Conservation (phyloP, 2,113 vertebrate species). For the Taxidea taxus region DNA sequence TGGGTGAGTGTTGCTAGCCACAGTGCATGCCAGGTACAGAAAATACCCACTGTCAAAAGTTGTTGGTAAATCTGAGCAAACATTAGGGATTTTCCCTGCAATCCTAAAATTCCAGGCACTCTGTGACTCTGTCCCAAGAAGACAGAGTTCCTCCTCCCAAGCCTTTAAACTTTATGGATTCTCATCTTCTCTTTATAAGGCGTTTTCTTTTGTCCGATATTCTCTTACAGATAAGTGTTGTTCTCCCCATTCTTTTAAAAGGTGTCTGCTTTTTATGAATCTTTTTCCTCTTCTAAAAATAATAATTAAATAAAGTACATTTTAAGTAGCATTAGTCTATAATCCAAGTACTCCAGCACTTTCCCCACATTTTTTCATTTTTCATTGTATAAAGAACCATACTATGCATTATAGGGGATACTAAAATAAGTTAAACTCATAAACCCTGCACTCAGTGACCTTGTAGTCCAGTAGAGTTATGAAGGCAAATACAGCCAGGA, state of each 20-base stretch:
- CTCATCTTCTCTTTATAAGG: background rate
- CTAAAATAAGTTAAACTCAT: background rate
- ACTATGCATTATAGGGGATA: background rate
- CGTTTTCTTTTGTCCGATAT: background rate
- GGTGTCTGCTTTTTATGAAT: background rate
- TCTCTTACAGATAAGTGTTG: background rate
- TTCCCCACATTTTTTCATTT: background rate
- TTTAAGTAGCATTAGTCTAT: constrained; percentile 7
- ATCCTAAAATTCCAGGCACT: background rate
- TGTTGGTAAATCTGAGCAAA: background rate
- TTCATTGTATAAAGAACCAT: background rate
- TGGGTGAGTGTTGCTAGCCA: background rate
- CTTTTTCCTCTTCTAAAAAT: constrained; percentile 26
- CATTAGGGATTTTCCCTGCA: background rate
- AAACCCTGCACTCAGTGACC: background rate
- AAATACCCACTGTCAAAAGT: background rate
- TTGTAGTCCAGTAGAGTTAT: background rate
- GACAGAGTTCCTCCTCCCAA: background rate
- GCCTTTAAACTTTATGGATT: background rate
- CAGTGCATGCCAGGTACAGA: background rate
- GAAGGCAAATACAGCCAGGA: background rate
- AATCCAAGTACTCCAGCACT: background rate
- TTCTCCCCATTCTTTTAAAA: background rate
- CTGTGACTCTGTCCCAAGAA: background rate
- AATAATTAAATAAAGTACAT: constrained; percentile 19